Conservation (phyloP, 2,113 vertebrate genomes). For the Zeus faber region DNA sequence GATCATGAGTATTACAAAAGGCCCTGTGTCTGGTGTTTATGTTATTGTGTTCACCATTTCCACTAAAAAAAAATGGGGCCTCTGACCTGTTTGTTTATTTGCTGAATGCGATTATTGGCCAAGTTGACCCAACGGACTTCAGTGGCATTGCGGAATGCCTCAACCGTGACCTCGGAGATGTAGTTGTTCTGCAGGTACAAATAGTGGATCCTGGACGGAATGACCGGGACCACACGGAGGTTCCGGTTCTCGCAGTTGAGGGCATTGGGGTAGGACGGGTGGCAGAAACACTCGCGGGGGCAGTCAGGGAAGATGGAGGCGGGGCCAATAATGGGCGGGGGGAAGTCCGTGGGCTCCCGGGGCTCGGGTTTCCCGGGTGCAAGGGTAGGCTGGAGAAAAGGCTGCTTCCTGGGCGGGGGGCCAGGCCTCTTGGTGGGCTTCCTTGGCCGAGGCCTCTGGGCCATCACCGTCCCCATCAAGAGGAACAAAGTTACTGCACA, state of each 20-base stretch:
- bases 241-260: slow-evolving; percentile 97
- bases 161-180: slow-evolving; percentile 86
- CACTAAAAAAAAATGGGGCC: too few relatives aligned
- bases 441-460: slow-evolving; percentile 54
- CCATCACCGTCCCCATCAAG: slow-evolving; percentile 71
- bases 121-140: slow-evolving; percentile 91
- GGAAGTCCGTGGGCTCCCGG: slow-evolving; percentile 87
- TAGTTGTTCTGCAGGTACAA: slow-evolving; percentile 97
- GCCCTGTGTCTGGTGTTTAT: too few relatives aligned
- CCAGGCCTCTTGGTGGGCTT: slow-evolving; percentile 65
- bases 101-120: slow-evolving; percentile 91
- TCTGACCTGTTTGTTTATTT: slow-evolving; percentile 78
- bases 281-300: slow-evolving; percentile 88
- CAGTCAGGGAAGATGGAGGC: slow-evolving; percentile 85
- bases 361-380: slow-evolving; percentile 72
- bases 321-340: slow-evolving; percentile 85
- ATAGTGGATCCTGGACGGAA: slow-evolving; percentile 87
- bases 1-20: not conserved
- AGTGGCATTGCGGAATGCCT: slow-evolving; percentile 86
- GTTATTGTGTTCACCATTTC: too few relatives aligned
- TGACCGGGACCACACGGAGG: slow-evolving; percentile 85
- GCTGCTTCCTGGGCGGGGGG: slow-evolving; percentile 44
- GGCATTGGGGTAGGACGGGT: slow-evolving; percentile 83
- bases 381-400: slow-evolving; percentile 20
- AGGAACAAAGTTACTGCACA: slow-evolving; percentile 79